phyloP scores from a whole-genome alignment of 2,797 vertebrate species.

The Avahi laniger region DNA sequence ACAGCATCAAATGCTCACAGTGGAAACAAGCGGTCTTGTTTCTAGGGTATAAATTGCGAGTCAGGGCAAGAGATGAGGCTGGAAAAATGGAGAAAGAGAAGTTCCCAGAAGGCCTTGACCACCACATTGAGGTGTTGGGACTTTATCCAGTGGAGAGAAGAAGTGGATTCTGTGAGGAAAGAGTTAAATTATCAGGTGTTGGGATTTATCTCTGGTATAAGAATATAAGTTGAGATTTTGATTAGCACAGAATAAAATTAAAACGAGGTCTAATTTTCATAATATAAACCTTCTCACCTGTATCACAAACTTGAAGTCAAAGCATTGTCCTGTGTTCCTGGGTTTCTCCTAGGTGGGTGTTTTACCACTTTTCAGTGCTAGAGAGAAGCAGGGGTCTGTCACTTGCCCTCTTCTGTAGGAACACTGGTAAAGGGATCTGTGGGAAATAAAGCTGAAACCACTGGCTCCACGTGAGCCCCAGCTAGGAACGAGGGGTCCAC shows the following conservation, averaged over 20 bases:
- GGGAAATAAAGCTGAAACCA: not conserved
- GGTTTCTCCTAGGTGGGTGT: not conserved
- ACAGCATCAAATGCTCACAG: not conserved
- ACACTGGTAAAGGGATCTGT: not conserved
- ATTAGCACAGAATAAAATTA: not conserved
- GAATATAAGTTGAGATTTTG: not conserved
- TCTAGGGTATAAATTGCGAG: not conserved
- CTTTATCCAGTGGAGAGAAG: not conserved
- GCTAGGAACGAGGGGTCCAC: not conserved
- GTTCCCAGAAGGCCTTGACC: not conserved
- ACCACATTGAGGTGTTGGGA: not conserved
- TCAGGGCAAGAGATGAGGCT: not conserved
- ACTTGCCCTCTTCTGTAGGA: not conserved
- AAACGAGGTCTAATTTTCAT: not conserved
- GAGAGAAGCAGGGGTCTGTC: not conserved
- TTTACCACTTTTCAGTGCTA: not conserved
- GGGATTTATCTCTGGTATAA: not conserved
- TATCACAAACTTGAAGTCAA: not conserved
- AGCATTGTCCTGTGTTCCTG: not conserved
- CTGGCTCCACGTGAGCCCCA: not conserved
- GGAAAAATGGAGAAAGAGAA: not conserved
- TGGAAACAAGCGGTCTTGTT: not conserved
- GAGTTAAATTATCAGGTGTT: not conserved
- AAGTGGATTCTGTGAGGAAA: not conserved
- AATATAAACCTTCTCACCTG: not conserved